These are phyloP conservation scores for Linyphia triangularis DNA, from an alignment of 2,888 invertebrate genomes.

Conservation along the genomic window DNA sequence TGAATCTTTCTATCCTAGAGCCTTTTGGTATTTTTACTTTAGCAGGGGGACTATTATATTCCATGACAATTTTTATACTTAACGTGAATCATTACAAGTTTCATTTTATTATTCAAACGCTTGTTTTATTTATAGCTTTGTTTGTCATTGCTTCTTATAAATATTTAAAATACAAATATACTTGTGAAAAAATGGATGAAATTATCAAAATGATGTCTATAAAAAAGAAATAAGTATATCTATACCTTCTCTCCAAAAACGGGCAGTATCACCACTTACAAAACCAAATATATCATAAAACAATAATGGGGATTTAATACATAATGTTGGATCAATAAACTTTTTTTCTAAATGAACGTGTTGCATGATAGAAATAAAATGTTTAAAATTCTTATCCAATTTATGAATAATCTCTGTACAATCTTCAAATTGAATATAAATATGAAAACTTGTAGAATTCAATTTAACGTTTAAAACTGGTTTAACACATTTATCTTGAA, in stretches of 20 bases:
- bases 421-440: background rate
- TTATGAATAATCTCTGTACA: background rate
- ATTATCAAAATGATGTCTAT: constrained; percentile 32
- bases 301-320: background rate
- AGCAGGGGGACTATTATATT: constrained; percentile 12
- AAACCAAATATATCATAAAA: constrained; percentile 11
- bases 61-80: constrained; percentile 16
- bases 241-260: background rate
- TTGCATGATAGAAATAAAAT: constrained; percentile 16
- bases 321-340: background rate
- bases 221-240: constrained; percentile 31
- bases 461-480: background rate
- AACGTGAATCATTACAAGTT: constrained; percentile 10
- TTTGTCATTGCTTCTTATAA: constrained; percentile 18
- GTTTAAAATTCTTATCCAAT: background rate
- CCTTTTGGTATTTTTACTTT: constrained; percentile 9
- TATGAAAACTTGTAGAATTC: background rate
- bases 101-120: constrained; percentile 16
- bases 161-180: constrained; percentile 39
- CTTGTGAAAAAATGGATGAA: constrained; percentile 37
- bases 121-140: constrained; percentile 16
- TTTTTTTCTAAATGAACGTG: background rate
- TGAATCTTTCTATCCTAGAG: constrained; percentile 7
- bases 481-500: background rate
- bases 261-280: background rate